Conservation (phyloP, 1,140 invertebrate genomes). For the Bicyclus anynana region DNA sequence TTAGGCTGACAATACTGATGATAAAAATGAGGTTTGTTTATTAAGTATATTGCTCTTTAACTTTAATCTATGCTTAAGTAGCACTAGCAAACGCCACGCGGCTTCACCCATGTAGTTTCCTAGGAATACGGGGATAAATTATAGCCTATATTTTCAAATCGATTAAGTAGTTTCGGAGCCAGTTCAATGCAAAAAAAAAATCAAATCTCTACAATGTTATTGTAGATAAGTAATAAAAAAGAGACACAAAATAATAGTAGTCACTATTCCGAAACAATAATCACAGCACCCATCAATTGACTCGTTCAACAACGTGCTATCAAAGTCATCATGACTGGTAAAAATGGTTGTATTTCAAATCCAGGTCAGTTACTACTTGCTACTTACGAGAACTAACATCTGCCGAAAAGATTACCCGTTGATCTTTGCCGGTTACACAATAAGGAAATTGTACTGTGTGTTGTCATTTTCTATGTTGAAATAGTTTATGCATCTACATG, state of each 20-base stretch:
- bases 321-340: constrained; percentile 19
- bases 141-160: no score
- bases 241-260: not conserved
- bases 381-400: constrained; percentile 13
- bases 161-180: no score
- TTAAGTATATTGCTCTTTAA: no score
- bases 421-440: constrained; percentile 13
- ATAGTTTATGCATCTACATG: not conserved
- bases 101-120: no score
- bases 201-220: no score
- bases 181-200: no score
- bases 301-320: constrained; percentile 13
- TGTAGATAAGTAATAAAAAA: no score
- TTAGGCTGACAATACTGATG: no score
- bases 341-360: constrained; percentile 17
- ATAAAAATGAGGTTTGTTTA: no score
- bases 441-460: constrained; percentile 14
- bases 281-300: not conserved
- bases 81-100: no score
- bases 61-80: no score
- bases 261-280: not conserved
- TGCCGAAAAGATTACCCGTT: constrained; percentile 7
- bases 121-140: no score
- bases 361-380: constrained; percentile 18
- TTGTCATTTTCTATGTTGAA: constrained; percentile 14